Evolutionary conservation across 2,113 vertebrate species (phyloP).

Genomic region (Sylvilagus bachmani): DNA sequence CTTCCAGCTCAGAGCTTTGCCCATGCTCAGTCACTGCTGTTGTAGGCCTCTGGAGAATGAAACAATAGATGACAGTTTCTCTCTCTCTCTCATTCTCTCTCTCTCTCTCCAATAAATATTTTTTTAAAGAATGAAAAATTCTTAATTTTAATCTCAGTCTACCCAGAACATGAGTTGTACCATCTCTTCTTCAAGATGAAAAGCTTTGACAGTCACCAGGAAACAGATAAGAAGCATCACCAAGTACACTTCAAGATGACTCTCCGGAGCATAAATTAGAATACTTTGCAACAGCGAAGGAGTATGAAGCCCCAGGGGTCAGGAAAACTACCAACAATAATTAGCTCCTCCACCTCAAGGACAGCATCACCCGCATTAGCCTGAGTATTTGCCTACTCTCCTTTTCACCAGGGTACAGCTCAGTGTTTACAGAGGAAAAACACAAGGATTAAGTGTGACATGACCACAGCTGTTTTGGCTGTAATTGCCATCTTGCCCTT

Average conservation of each 20-base stretch:
- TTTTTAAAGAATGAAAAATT: not conserved
- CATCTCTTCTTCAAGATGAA: not conserved
- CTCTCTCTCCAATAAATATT: no score
- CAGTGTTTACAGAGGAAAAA: not conserved
- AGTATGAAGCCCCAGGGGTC: not conserved
- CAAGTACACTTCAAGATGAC: not conserved
- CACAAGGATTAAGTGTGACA: no score
- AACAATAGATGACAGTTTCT: no score
- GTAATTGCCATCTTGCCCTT: no score
- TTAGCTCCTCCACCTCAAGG: not conserved
- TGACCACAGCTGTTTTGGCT: no score
- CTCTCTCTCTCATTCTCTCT: no score
- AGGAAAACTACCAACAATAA: not conserved
- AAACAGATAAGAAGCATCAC: not conserved
- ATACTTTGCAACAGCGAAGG: not conserved
- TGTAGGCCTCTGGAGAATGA: no score
- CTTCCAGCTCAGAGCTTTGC: no score
- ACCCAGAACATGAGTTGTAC: not conserved
- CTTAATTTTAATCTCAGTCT: not conserved
- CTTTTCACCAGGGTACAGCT: not conserved
- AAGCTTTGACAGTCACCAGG: not conserved
- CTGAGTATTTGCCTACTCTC: not conserved
- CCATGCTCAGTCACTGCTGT: no score
- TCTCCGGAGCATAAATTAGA: constrained; percentile 53
- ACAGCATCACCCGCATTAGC: not conserved